These are phyloP conservation scores for Clarias magur DNA, from an alignment of 2,113 vertebrate genomes.

Conservation along the genomic window DNA sequence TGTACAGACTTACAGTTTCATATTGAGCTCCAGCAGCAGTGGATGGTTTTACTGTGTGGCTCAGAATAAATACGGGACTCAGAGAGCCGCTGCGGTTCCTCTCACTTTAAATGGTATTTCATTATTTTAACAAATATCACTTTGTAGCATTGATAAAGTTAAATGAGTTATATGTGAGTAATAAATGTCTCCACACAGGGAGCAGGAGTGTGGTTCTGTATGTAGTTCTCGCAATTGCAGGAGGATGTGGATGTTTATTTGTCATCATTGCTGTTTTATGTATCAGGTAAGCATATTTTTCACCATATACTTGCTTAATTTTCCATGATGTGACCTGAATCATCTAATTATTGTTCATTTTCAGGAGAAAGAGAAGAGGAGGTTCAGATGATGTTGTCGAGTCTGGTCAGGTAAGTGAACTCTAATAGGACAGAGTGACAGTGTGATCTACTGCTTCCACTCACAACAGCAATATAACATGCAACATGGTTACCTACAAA, in stretches of 20 bases:
- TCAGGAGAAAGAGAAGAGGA: too few relatives aligned
- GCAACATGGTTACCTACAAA: too few relatives aligned
- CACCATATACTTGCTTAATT: too few relatives aligned
- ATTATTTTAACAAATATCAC: background rate
- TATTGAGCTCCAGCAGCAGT: background rate
- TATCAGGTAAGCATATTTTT: background rate
- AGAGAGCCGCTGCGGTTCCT: conserved; percentile 10
- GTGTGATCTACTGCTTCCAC: too few relatives aligned
- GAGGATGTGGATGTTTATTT: background rate
- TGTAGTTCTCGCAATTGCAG: background rate
- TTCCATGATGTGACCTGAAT: too few relatives aligned
- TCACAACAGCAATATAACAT: too few relatives aligned
- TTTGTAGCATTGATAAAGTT: background rate
- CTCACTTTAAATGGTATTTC: conserved; percentile 19
- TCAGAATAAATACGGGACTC: conserved; percentile 34
- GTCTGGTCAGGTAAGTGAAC: too few relatives aligned
- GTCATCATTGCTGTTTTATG: background rate
- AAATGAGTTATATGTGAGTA: background rate
- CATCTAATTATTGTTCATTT: too few relatives aligned
- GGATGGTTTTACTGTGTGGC: conserved; percentile 46
- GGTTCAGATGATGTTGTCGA: too few relatives aligned
- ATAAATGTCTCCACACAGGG: background rate
- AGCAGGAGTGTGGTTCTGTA: background rate
- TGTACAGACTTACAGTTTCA: conserved; percentile 37
- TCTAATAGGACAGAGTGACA: too few relatives aligned